Conservation (phyloP, 2,113 vertebrate species). For the Alethe castanea region DNA sequence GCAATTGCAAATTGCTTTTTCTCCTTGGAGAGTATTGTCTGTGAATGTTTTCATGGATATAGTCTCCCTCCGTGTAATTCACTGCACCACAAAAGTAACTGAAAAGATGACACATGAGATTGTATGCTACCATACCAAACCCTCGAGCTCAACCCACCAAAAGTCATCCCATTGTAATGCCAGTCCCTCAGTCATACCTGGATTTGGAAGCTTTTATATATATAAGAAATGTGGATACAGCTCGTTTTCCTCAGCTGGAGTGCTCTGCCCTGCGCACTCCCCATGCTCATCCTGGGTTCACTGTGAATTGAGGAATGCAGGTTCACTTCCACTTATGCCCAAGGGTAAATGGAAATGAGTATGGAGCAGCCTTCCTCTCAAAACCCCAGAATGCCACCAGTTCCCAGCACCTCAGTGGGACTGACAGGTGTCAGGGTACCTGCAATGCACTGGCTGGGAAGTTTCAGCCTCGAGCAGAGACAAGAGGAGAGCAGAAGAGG, state of each 20-base stretch:
- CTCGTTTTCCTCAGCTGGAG: background rate
- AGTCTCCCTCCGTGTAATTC: background rate
- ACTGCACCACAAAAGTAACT: background rate
- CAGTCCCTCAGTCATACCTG: background rate
- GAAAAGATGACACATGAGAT: background rate
- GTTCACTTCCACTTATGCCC: background rate
- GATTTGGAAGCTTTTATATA: background rate
- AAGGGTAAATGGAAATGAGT: background rate
- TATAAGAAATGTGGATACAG: background rate
- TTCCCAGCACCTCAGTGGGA: background rate
- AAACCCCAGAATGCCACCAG: background rate
- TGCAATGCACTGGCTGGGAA: accelerated
- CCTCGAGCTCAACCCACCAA: background rate
- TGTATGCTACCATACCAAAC: background rate
- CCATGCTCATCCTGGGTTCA: accelerated
- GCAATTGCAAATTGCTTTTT: background rate
- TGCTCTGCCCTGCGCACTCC: background rate
- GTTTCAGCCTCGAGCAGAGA: accelerated
- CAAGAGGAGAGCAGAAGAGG: background rate
- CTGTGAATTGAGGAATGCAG: background rate
- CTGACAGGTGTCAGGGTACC: background rate
- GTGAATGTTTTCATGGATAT: background rate
- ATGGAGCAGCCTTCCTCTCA: background rate
- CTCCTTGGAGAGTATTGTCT: background rate
- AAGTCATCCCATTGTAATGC: background rate